Evolutionary conservation across 1,140 invertebrate species (phyloP).

Genomic region (Galendromus occidentalis): DNA sequence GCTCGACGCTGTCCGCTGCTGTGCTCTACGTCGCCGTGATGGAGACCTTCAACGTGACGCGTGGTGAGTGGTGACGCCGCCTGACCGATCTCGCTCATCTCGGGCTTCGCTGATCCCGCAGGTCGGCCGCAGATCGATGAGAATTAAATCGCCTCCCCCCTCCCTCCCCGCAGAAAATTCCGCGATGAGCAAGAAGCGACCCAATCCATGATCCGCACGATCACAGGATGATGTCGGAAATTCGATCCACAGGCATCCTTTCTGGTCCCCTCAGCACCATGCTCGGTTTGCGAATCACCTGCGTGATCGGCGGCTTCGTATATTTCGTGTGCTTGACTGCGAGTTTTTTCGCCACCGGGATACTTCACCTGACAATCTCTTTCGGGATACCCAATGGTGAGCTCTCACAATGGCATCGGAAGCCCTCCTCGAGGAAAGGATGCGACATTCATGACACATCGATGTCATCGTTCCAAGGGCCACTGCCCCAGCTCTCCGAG

Average conservation of each 20-base stretch:
- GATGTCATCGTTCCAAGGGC: no score
- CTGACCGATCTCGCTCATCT: not conserved
- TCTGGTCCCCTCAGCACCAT: not conserved
- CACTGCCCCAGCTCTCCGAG: not conserved
- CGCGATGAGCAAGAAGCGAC: no score
- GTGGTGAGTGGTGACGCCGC: not conserved
- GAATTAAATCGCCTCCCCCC: no score
- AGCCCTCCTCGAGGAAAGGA: no score
- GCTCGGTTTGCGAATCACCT: not conserved
- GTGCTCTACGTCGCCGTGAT: not conserved
- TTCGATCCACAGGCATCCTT: not conserved
- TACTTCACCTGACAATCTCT: not conserved
- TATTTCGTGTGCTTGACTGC: not conserved
- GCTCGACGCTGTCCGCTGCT: not conserved
- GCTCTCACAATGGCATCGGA: no score
- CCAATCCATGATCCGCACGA: no score
- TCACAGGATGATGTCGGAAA: no score
- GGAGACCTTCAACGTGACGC: not conserved
- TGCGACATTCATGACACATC: no score
- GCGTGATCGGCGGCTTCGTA: not conserved
- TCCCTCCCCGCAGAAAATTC: no score
- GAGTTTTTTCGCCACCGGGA: not conserved
- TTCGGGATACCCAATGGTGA: not conserved
- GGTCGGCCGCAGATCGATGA: not conserved
- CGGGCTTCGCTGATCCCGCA: not conserved